phyloP scores from a whole-genome alignment of 37 sponge, comb jelly and placozoan genomes.

The Chondrosia reniformis region DNA sequence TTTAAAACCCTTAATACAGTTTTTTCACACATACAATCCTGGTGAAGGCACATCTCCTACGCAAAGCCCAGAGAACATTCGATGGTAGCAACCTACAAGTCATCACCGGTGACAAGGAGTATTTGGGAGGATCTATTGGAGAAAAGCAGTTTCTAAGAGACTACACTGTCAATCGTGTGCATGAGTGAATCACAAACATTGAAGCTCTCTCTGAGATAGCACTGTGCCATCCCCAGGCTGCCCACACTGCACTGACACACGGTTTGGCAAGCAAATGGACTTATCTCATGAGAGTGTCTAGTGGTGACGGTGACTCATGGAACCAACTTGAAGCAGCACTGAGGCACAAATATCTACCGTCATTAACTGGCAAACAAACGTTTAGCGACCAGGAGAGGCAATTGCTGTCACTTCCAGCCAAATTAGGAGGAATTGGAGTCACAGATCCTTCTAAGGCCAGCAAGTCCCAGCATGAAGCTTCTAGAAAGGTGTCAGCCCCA shows the following conservation, averaged over 20 bases:
- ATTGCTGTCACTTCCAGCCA: neutral
- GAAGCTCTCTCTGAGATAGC: neutral
- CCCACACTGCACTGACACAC: neutral
- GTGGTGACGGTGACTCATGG: neutral
- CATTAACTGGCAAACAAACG: neutral
- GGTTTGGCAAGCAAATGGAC: neutral
- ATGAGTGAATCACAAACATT: neutral
- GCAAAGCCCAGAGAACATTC: neutral
- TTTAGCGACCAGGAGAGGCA: neutral
- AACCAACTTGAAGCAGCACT: neutral
- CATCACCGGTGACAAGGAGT: neutral
- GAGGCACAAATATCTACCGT: neutral
- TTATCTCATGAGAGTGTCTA: neutral
- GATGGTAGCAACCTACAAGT: neutral
- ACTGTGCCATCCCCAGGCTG: neutral
- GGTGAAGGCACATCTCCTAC: neutral
- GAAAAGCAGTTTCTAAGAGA: neutral
- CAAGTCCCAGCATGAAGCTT: neutral
- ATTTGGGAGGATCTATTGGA: neutral
- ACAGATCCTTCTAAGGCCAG: neutral
- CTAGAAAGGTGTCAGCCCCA: neutral
- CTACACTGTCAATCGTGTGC: neutral
- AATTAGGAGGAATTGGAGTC: neutral
- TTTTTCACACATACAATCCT: too few relatives aligned
- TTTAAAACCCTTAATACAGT: too few relatives aligned